A percentile compares a stretch with the other conserved stretches of the same genome.
phyloP scores from a whole-genome alignment of 2,888 invertebrate species.

The Liopterus haemorrhoidalis region DNA sequence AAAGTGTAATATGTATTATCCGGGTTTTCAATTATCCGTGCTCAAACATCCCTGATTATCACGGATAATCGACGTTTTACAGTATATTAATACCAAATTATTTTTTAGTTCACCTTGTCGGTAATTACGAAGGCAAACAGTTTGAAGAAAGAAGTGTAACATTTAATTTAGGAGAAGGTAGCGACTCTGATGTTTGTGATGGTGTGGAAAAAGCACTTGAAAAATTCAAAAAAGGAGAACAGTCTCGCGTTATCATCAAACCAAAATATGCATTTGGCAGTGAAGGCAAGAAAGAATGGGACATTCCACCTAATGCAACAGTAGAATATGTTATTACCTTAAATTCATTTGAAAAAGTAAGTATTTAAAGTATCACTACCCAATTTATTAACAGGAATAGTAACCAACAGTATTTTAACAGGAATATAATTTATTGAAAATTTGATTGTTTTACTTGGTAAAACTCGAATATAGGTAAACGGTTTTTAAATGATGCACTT shows the following conservation, averaged over 20 bases:
- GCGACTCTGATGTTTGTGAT: conserved; percentile 64
- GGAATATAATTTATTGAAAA: too few relatives aligned
- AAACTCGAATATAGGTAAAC: too few relatives aligned
- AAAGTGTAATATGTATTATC: too few relatives aligned
- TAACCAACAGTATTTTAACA: neutral
- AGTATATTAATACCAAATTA: too few relatives aligned
- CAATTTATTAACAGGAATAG: neutral
- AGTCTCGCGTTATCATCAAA: conserved; percentile 64
- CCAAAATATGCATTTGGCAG: conserved; percentile 76
- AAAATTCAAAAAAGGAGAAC: conserved; percentile 76
- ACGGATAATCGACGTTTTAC: too few relatives aligned
- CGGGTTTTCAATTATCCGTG: too few relatives aligned
- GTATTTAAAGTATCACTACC: too few relatives aligned
- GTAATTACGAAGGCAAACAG: conserved; percentile 56
- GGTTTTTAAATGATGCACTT: too few relatives aligned
- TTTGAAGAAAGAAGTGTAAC: conserved; percentile 80
- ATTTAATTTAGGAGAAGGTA: conserved; percentile 83
- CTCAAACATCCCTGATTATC: too few relatives aligned
- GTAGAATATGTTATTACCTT: conserved; percentile 78
- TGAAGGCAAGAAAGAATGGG: conserved; percentile 60
- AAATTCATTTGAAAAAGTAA: conserved; percentile 75
- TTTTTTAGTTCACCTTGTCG: conserved; percentile 65
- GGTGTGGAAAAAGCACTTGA: conserved; percentile 79
- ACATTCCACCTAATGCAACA: conserved; percentile 71
- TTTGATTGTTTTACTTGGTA: too few relatives aligned